Conservation (phyloP, 2,888 invertebrate species). For the Machimus atricapillus region DNA sequence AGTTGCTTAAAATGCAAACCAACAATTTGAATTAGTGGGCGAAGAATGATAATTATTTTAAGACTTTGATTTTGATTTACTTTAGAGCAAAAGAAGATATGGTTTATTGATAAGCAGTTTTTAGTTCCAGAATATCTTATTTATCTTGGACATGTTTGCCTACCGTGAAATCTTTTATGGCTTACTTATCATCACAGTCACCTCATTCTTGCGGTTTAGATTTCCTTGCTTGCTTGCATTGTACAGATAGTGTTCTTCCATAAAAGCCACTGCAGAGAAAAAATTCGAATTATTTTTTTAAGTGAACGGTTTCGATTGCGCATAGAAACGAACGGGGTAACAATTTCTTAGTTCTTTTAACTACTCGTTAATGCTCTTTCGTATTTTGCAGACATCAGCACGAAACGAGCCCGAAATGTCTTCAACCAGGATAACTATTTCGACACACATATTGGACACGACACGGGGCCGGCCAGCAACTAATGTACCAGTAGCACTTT, state of each 20-base stretch:
- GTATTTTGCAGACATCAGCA: not conserved
- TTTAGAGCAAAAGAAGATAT: not conserved
- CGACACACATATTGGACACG: constrained; percentile 79
- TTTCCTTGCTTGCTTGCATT: not conserved
- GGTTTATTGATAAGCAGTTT: not conserved
- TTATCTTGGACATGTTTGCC: not conserved
- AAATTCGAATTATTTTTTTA: not conserved
- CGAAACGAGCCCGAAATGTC: not conserved
- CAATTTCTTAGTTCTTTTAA: not conserved
- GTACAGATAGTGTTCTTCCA: not conserved
- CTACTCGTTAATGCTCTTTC: not conserved
- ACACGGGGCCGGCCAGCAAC: constrained; percentile 72
- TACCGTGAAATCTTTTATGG: not conserved
- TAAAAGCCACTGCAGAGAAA: not conserved
- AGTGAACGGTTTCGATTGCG: not conserved
- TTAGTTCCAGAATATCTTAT: not conserved
- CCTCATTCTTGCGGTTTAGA: not conserved
- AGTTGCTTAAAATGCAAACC: no score
- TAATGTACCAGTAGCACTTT: constrained; percentile 73
- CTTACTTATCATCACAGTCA: not conserved
- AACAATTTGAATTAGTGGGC: no score
- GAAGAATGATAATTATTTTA: no score
- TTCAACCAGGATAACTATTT: constrained; percentile 66
- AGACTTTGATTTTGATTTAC: not conserved
- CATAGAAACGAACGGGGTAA: not conserved